Conservation (phyloP, 1,140 invertebrate species). For the Tetramorium simillimum region DNA sequence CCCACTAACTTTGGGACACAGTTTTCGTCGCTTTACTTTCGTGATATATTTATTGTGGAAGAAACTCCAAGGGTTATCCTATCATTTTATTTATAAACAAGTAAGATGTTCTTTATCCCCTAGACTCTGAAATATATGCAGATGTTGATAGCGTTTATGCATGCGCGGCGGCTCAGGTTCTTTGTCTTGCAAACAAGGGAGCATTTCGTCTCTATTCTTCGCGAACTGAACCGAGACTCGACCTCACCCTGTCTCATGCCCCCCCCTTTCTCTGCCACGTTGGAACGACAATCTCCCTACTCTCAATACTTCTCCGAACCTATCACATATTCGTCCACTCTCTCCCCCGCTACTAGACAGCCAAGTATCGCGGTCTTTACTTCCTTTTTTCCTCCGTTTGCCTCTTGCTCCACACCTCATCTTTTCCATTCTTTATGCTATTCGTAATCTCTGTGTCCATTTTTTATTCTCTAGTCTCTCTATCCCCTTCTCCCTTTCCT, state of each 20-base stretch:
- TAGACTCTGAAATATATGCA: conserved; percentile 77
- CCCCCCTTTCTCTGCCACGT: conserved; percentile 42
- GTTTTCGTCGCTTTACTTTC: neutral
- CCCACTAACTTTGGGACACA: neutral
- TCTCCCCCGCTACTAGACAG: conserved; percentile 25
- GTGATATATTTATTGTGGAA: neutral
- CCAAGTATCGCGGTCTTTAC: conserved; percentile 2
- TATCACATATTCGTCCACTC: conserved; percentile 47
- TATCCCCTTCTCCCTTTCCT: conserved; percentile 11
- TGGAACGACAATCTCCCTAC: conserved; percentile 47
- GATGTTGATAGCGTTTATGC: conserved; percentile 82
- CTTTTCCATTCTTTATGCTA: neutral
- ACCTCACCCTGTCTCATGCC: conserved; percentile 60
- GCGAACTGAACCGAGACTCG: conserved; percentile 1
- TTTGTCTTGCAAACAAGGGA: conserved; percentile 83
- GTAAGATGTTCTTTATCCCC: conserved; percentile 18
- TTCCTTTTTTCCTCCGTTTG: conserved; percentile 29
- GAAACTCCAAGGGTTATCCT: neutral
- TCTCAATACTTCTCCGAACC: conserved; percentile 57
- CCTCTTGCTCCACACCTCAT: neutral
- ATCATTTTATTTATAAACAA: neutral
- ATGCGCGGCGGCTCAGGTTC: conserved; percentile 78
- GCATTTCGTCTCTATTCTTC: conserved; percentile 68
- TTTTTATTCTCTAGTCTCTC: neutral
- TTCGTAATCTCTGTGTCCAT: neutral